A percentile compares a stretch with the other conserved stretches of the same genome.
Conservation (phyloP, 30 jellyfish, hydroid and myxozoan genomes). For the Cassiopea andromeda region DNA sequence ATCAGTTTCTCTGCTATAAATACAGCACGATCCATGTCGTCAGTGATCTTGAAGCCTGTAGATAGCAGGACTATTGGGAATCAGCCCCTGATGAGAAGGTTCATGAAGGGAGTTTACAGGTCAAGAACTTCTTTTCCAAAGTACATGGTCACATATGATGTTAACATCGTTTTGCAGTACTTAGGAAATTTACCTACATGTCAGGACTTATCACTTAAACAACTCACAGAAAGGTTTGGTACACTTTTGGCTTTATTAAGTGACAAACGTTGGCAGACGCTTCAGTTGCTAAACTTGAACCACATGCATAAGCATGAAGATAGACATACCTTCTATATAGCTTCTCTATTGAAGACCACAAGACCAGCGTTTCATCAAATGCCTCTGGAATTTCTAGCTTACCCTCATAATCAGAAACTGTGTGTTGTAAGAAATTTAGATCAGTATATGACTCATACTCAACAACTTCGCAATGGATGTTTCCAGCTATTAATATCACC, state of each 20-base stretch:
- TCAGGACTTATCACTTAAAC: neutral
- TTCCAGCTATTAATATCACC: neutral
- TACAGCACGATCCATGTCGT: constrained; percentile 54
- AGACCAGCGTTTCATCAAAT: neutral
- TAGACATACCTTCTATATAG: constrained; percentile 9
- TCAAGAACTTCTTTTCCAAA: constrained; percentile 25
- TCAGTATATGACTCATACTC: neutral
- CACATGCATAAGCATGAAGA: constrained; percentile 22
- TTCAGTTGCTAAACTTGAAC: constrained; percentile 3
- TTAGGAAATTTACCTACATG: neutral
- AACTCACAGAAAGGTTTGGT: neutral
- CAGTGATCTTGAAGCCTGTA: neutral
- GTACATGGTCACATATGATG: constrained; percentile 25
- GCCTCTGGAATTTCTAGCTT: neutral
- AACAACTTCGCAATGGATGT: neutral
- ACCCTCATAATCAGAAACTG: neutral
- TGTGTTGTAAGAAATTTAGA: constrained; percentile 8
- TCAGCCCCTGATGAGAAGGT: neutral
- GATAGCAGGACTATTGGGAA: constrained; percentile 20
- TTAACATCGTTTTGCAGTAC: neutral
- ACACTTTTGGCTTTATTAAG: constrained; percentile 13
- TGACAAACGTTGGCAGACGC: constrained; percentile 31
- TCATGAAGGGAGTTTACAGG: constrained; percentile 18
- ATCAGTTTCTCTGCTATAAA: neutral
- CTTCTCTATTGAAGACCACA: constrained; percentile 9